phyloP scores from a whole-genome alignment of 2,888 invertebrate species.

The Aromia moschata region DNA sequence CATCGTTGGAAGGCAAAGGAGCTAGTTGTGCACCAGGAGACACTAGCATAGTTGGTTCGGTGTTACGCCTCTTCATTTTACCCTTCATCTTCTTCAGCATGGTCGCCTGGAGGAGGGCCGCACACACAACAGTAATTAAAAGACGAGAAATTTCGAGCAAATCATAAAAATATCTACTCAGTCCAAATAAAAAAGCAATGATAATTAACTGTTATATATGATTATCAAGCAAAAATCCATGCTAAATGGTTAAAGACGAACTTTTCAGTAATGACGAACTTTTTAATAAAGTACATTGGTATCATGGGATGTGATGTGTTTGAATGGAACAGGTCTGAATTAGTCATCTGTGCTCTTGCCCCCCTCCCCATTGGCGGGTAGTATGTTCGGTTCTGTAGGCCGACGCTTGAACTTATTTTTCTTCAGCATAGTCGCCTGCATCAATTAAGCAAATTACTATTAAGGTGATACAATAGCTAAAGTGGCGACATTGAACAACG shows the following conservation, averaged over 20 bases:
- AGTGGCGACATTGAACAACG: conserved; percentile 28
- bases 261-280: conserved; percentile 38
- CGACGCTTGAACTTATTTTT: conserved; percentile 99
- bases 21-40: conserved; percentile 65
- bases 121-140: conserved; percentile 34
- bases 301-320: conserved; percentile 46
- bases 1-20: conserved; percentile 63
- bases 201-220: conserved; percentile 37
- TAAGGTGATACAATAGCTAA: conserved; percentile 40
- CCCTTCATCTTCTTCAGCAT: conserved; percentile 98
- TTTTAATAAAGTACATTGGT: conserved; percentile 36
- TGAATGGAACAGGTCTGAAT: conserved; percentile 55
- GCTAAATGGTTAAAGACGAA: conserved; percentile 42
- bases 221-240: conserved; percentile 45
- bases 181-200: conserved; percentile 39
- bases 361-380: conserved; percentile 71
- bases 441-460: conserved; percentile 40
- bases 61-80: conserved; percentile 96
- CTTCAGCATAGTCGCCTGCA: conserved; percentile 99
- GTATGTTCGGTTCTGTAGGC: conserved; percentile 84
- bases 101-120: conserved; percentile 87
- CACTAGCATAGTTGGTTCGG: conserved; percentile 80
- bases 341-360: conserved; percentile 72
- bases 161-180: conserved; percentile 35
- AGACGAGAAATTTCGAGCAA: conserved; percentile 15